Evolutionary conservation across 2,113 vertebrate species (phyloP).

Genomic region (Pluvialis apricaria): DNA sequence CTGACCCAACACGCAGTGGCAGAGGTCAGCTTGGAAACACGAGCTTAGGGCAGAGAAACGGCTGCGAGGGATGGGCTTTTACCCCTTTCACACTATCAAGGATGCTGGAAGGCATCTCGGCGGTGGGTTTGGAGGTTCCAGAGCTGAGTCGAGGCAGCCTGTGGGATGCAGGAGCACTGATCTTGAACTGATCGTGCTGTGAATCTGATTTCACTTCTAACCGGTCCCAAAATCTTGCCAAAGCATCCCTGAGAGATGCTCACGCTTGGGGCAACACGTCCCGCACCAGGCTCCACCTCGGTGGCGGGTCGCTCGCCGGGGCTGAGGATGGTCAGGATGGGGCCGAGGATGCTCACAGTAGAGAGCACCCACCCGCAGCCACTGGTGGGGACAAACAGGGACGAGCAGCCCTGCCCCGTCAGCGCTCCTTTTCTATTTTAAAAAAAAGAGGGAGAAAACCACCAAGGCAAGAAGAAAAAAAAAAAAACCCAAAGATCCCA

Average conservation of each 20-base stretch:
- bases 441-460: background rate
- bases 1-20: background rate
- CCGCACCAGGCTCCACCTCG: background rate
- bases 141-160: accelerated
- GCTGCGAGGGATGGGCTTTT: background rate
- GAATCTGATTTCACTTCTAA: background rate
- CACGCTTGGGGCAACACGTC: background rate
- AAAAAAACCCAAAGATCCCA: background rate
- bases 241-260: background rate
- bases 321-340: background rate
- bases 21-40: background rate
- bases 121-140: accelerated
- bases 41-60: accelerated
- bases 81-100: accelerated
- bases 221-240: background rate
- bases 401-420: background rate
- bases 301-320: background rate
- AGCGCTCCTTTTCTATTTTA: background rate
- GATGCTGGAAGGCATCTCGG: background rate
- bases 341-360: background rate
- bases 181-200: background rate
- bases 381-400: background rate
- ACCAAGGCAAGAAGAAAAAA: background rate
- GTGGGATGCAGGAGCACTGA: background rate
- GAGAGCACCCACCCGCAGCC: accelerated